Base-by-base conservation (phyloP, 1,140 invertebrate species). In the Drosophila rufa region DNA sequence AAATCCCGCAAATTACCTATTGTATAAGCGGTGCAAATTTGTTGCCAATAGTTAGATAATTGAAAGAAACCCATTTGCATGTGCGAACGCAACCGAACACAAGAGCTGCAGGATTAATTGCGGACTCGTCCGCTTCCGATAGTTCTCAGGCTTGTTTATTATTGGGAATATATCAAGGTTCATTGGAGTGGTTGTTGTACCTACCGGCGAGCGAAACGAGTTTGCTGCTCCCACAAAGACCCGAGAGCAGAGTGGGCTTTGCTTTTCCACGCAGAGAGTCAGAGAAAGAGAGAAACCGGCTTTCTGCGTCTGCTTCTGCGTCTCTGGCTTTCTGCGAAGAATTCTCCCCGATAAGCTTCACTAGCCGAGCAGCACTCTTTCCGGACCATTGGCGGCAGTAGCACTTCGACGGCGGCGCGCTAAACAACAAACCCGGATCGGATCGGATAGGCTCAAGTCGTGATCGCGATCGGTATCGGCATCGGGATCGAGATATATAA, bases 311-410 rank as follows among this genome's bases (percentile, higher is more conserved):
- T 76, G 53, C 43, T 33, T 77, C 74, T 77, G 53, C 33, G 46
- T 77, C 51, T 61, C 30, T 42, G 84, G 77, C 84, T 87, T 87
- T 82, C 79, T 79, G 69, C 59, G 50, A 53, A 70, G 64, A 70
- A 68, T 70, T 68, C 67, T 70, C 48, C 67, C 47, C 59, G 62
- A 75, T 86, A 85, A 70, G 77, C 76, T 74, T 79, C 77, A 76
- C 46, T 62, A 82, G 71, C 38, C 59, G 66, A 70, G 45, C 70
- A 65, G 43, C 71, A 66, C 45, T 90, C 75, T 92, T 84, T 80
- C 77, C 89, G 90, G 76, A 81, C 90, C 90, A 90, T 92, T 92
- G 80, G 75, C 76, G 40, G 59, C 82, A 92, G 90, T 92, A 83
- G 66, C 77, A 84, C 69, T 87, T 91, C 36, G 83, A 75, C 84